Evolutionary conservation across 1,140 invertebrate species (phyloP).

Genomic region (Epicauta chinensis): DNA sequence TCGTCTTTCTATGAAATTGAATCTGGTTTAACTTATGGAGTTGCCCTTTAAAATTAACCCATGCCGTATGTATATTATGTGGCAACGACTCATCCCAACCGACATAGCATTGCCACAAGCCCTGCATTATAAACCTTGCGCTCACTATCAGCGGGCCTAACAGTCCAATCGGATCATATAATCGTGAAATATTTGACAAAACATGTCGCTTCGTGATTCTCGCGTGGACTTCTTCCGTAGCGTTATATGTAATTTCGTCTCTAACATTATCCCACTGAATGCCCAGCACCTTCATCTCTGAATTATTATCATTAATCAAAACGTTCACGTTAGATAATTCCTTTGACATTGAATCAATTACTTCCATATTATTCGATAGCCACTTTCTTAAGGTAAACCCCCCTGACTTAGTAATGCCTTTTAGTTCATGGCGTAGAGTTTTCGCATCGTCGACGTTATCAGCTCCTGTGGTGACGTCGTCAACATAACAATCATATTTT

Average conservation of each 20-base stretch:
- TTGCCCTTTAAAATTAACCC: not conserved
- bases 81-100: constrained; percentile 41
- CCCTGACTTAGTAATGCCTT: too few relatives aligned
- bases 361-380: too few relatives aligned
- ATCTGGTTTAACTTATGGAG: not conserved
- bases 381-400: too few relatives aligned
- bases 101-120: constrained; percentile 34
- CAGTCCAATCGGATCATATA: constrained; percentile 44
- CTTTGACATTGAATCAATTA: too few relatives aligned
- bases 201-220: constrained; percentile 33
- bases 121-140: constrained; percentile 42
- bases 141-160: constrained; percentile 35
- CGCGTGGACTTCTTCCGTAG: not conserved
- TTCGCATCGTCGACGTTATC: constrained; percentile 23
- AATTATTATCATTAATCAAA: not conserved
- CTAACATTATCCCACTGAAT: not conserved
- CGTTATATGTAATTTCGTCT: not conserved
- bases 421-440: constrained; percentile 9
- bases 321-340: too few relatives aligned
- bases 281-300: not conserved
- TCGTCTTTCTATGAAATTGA: not conserved
- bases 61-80: not conserved
- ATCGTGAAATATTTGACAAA: constrained; percentile 33
- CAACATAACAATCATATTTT: constrained; percentile 37
- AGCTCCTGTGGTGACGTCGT: constrained; percentile 38